Percentiles rank a stretch among this genome's conserved stretches.
Conservation (phyloP, 1,140 invertebrate genomes). For the Microplitis mediator region DNA sequence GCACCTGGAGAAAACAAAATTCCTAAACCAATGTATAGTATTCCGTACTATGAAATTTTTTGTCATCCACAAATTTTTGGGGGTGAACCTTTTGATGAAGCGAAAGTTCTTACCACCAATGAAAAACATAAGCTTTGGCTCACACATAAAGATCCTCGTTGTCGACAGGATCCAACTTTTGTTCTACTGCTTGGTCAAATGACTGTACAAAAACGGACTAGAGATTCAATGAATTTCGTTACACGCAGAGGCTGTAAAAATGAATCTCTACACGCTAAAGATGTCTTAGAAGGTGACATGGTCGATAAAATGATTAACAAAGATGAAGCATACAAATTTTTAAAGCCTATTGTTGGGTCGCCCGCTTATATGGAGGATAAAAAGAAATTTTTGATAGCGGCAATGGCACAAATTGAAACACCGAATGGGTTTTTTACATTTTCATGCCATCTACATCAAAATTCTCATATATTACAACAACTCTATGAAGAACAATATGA, state of each 20-base stretch:
- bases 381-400: background rate
- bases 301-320: background rate
- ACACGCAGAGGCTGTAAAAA: background rate
- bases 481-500: background rate
- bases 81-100: too few relatives aligned
- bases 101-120: too few relatives aligned
- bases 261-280: background rate
- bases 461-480: background rate
- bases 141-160: too few relatives aligned
- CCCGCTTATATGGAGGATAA: background rate
- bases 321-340: conserved; percentile 3
- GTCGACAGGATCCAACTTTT: too few relatives aligned
- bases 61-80: too few relatives aligned
- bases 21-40: too few relatives aligned
- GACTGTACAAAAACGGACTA: too few relatives aligned
- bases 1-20: too few relatives aligned
- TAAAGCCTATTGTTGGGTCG: background rate
- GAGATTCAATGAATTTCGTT: background rate
- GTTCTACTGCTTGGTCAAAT: too few relatives aligned
- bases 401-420: background rate
- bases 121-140: too few relatives aligned
- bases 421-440: background rate
- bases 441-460: background rate
- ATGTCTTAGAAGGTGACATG: background rate
- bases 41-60: too few relatives aligned